Evolutionary conservation across 2,797 vertebrate species (phyloP), one percentile per base, ranked within the genome.

Genomic region (Tragopan temminckii): DNA sequence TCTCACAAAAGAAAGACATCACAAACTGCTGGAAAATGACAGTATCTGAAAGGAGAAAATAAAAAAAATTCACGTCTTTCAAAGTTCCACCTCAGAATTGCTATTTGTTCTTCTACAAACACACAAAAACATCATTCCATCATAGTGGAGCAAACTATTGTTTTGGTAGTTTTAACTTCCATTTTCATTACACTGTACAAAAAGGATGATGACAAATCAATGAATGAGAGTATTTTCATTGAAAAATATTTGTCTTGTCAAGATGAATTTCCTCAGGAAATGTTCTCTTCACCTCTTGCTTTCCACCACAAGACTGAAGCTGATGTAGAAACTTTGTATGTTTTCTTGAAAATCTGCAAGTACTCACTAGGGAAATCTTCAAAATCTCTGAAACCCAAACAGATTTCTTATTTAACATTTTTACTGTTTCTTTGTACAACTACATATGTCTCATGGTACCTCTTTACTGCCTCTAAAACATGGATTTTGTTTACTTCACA

Each of bases 111-210:
- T 43, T 18, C 42, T 43, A 72, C 7, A 27, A 77, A 40, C 3
- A 78, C 27, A 19, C 17, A 69, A 61, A 38, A 11, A 1, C 4
- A 0, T 2, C 29, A 55, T 57, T 62, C 5, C 4, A 9, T 11
- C 5, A 1, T 16, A 6, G 3, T 31, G 7, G 16, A 11, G 13
- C 31, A 40, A 55, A 35, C 36, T 42, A 55, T 8, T 31, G 45
- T 72, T 86, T 66, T 79, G 14, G 4, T 67, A 3, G 24, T 74
- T 90, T 90, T 12, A 7, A 18, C 9, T 81, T 35, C 16, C 67
- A 6, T 76, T 94, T 52, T 38, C 24, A 50, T 57, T 1, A 0
- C 3, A 57, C 3, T 61, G 64, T 31, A 48, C 40, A 55, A 20
- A 88, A 64, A 70, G 1, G 12, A 18, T 11, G 15, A 48, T 24